phyloP scores from a whole-genome alignment of 2,888 invertebrate genomes.

The Agonopterix heracliana region DNA sequence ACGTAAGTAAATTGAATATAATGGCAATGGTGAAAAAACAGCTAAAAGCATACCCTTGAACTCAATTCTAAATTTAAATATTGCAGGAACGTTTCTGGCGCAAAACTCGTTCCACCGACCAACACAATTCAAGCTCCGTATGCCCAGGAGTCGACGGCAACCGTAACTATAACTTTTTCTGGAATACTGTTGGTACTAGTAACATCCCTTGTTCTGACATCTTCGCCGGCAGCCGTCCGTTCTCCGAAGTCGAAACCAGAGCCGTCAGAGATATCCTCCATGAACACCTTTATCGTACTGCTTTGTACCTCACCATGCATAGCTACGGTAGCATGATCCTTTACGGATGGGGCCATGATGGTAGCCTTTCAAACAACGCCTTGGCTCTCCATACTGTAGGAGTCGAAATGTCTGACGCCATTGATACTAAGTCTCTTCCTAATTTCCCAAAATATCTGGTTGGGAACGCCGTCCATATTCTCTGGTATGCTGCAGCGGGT shows the following conservation, averaged over 20 bases:
- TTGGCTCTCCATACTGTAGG: conserved; percentile 61
- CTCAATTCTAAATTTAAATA: not conserved
- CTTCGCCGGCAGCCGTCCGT: conserved; percentile 77
- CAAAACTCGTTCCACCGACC: conserved; percentile 77
- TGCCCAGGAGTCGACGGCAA: conserved; percentile 86
- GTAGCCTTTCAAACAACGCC: conserved; percentile 62
- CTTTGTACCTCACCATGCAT: conserved; percentile 84
- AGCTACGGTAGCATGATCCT: conserved; percentile 82
- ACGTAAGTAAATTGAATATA: conserved; percentile 47
- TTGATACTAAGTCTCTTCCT: conserved; percentile 36
- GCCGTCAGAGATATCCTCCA: conserved; percentile 76
- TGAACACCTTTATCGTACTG: conserved; percentile 60
- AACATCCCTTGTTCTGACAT: conserved; percentile 73
- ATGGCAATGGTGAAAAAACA: not conserved
- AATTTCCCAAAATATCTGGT: conserved; percentile 64
- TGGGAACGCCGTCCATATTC: conserved; percentile 66
- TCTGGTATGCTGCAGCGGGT: conserved; percentile 77
- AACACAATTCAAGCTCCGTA: conserved; percentile 24
- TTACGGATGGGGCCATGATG: conserved; percentile 82
- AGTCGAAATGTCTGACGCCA: conserved; percentile 52
- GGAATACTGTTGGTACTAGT: conserved; percentile 79
- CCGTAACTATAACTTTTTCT: conserved; percentile 83
- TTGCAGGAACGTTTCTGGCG: conserved; percentile 79
- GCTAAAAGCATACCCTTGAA: not conserved
- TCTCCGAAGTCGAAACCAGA: conserved; percentile 81